Percentiles rank a stretch among this genome's conserved stretches.
Evolutionary conservation across 2,113 vertebrate species (phyloP).

Genomic region (Cercocebus atys): DNA sequence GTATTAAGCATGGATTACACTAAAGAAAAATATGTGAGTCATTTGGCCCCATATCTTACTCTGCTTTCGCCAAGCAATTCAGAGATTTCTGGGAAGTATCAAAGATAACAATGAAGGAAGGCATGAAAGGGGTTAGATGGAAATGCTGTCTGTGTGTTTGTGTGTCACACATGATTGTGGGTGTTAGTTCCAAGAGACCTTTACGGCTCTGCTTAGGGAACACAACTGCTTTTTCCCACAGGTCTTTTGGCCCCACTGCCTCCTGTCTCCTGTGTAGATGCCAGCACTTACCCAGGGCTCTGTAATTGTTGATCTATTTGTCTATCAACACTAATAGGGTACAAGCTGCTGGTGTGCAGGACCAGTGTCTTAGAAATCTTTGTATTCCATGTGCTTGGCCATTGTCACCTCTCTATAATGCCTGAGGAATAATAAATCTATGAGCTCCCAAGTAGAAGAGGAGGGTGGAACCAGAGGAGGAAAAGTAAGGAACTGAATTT

Average conservation of each 20-base stretch:
- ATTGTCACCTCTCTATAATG: neutral
- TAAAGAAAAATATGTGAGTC: neutral
- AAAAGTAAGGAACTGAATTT: neutral
- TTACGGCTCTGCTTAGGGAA: neutral
- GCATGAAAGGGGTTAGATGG: neutral
- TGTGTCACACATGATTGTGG: neutral
- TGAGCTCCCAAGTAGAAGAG: neutral
- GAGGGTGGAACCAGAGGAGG: neutral
- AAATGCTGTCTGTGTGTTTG: neutral
- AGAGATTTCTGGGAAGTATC: neutral
- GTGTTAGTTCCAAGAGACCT: neutral
- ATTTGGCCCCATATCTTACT: neutral
- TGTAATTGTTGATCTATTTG: neutral
- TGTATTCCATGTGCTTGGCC: neutral
- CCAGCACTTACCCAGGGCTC: neutral
- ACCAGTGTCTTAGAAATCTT: neutral
- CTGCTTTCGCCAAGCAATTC: neutral
- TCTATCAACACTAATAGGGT: neutral
- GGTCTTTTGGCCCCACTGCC: neutral
- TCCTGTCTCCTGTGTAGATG: neutral
- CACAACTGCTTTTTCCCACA: neutral
- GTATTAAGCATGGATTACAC: neutral
- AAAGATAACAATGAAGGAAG: neutral
- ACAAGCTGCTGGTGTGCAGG: neutral
- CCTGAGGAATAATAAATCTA: neutral